Percentiles rank a stretch among this genome's conserved stretches.
Evolutionary conservation across 1,140 invertebrate genomes (phyloP).

Genomic region (Dreissena rostriformis): DNA sequence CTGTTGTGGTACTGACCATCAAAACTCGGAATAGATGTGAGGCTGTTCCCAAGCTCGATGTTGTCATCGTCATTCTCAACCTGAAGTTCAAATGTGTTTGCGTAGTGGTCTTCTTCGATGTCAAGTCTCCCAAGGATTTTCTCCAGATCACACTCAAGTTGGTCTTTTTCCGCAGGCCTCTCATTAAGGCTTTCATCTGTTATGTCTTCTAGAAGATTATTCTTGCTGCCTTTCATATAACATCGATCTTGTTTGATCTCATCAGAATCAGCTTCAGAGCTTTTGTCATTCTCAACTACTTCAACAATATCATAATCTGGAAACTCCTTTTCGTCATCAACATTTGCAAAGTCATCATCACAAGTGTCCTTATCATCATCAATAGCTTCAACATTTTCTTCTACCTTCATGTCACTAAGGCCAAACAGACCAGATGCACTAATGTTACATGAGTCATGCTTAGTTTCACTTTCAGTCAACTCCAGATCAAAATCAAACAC

Average conservation of each 20-base stretch:
- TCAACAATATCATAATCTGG: too few relatives aligned
- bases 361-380: neutral
- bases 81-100: neutral
- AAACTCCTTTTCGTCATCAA: too few relatives aligned
- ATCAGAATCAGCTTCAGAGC: neutral
- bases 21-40: neutral
- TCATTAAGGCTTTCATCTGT: neutral
- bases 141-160: neutral
- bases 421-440: neutral
- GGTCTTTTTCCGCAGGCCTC: neutral
- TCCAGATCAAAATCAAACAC: neutral
- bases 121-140: neutral
- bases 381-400: neutral
- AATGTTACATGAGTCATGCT: neutral
- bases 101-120: neutral
- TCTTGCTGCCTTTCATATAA: slow-evolving; percentile 30
- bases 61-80: neutral
- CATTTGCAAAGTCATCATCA: too few relatives aligned
- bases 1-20: too few relatives aligned
- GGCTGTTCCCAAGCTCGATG: neutral
- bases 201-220: slow-evolving; percentile 18
- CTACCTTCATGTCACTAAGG: neutral
- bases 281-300: neutral
- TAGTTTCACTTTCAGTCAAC: neutral
- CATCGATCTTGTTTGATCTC: neutral